Conservation (phyloP, 2,113 vertebrate genomes). For the Ranitomeya variabilis region DNA sequence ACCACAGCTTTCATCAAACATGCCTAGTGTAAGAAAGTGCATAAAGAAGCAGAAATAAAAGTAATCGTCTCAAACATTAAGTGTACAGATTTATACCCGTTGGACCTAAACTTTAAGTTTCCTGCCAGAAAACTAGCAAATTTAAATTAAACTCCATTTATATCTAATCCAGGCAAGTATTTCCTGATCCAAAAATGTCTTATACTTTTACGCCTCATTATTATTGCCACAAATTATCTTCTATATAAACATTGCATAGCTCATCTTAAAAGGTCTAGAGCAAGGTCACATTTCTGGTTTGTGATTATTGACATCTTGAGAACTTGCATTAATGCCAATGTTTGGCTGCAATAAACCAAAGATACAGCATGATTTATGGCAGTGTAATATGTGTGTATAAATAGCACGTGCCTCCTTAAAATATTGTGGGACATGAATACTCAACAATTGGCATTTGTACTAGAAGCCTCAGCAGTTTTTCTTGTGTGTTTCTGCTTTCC, state of each 20-base stretch:
- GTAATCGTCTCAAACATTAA: neutral
- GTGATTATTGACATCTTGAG: neutral
- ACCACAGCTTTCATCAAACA: constrained; percentile 39
- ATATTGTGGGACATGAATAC: neutral
- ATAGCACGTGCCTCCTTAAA: neutral
- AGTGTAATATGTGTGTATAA: neutral
- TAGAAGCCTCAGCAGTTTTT: no score
- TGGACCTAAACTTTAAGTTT: constrained; percentile 12
- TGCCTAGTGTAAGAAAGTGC: constrained; percentile 9
- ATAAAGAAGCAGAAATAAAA: constrained; percentile 30
- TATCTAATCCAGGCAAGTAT: neutral
- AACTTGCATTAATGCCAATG: neutral
- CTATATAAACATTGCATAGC: neutral
- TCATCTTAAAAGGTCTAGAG: neutral
- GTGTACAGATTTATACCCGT: constrained; percentile 26
- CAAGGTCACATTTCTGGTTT: neutral
- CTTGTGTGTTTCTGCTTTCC: no score
- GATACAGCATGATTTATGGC: neutral
- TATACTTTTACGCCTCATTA: neutral
- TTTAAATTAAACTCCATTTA: neutral
- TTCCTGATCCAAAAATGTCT: neutral
- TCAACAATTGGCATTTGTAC: no score
- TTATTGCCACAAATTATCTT: neutral
- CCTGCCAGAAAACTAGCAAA: constrained; percentile 22
- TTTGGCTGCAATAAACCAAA: neutral